Percentiles rank a stretch among this genome's conserved stretches.
Evolutionary conservation across 2,888 invertebrate genomes (phyloP).

Genomic region (Fragum whitleyi): DNA sequence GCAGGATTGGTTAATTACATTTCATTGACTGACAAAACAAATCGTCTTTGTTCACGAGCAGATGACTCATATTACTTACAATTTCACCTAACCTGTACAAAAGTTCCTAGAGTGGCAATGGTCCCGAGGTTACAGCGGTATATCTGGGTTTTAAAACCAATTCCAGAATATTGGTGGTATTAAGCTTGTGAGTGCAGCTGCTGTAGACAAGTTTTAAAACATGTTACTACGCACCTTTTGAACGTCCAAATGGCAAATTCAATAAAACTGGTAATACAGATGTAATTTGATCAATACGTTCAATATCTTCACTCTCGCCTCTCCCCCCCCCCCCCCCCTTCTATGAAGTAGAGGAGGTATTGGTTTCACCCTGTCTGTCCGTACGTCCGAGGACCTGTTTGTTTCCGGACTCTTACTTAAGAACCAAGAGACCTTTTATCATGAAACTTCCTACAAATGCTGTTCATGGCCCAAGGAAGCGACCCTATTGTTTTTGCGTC

Average conservation of each 20-base stretch:
- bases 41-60: background rate
- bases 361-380: too few relatives aligned
- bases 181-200: conserved; percentile 37
- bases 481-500: too few relatives aligned
- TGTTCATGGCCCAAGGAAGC: too few relatives aligned
- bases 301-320: too few relatives aligned
- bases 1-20: background rate
- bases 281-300: background rate
- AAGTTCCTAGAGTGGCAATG: too few relatives aligned
- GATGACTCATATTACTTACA: background rate
- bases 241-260: conserved; percentile 16
- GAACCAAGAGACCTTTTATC: too few relatives aligned
- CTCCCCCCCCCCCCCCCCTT: too few relatives aligned
- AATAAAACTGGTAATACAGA: conserved; percentile 15
- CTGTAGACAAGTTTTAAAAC: conserved; percentile 36
- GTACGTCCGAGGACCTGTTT: too few relatives aligned
- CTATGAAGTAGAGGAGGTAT: too few relatives aligned
- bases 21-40: background rate
- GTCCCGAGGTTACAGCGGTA: too few relatives aligned
- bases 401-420: too few relatives aligned
- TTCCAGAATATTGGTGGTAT: conserved; percentile 23
- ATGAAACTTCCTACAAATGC: too few relatives aligned
- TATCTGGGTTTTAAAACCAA: conserved; percentile 1
- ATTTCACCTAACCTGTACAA: background rate
- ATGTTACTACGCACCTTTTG: conserved; percentile 24